Conservation (phyloP, 2,797 vertebrate species). For the Sphaeramia orbicularis region DNA sequence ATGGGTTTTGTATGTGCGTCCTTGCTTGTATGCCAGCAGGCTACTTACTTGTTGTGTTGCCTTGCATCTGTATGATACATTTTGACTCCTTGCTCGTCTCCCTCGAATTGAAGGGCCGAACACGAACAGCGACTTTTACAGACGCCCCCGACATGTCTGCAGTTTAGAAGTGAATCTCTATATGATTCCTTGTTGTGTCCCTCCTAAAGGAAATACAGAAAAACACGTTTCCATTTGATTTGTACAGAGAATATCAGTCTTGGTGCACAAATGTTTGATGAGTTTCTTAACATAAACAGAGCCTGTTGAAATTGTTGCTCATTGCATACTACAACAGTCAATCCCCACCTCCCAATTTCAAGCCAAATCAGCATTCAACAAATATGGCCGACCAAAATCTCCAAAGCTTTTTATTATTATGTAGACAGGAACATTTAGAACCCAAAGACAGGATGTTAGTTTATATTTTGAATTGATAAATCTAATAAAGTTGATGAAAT, state of each 20-base stretch:
- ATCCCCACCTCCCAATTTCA: constrained; percentile 5
- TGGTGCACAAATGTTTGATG: no score
- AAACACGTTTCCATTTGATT: constrained; percentile 2
- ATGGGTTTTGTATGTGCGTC: constrained; percentile 2
- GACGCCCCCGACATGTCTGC: constrained; percentile 97
- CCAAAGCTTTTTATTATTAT: constrained; percentile 33
- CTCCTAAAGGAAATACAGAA: constrained; percentile 65
- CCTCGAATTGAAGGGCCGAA: constrained; percentile 97
- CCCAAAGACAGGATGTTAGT: not conserved
- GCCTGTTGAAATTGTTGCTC: no score
- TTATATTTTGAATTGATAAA: not conserved
- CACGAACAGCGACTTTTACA: constrained; percentile 97
- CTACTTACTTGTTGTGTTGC: constrained; percentile 98
- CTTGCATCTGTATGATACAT: constrained; percentile 99
- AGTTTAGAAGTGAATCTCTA: constrained; percentile 47
- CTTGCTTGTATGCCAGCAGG: constrained; percentile 11
- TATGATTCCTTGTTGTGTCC: constrained; percentile 52
- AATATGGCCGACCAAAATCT: constrained; percentile 67
- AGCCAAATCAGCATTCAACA: constrained; percentile 54
- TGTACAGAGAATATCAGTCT: not conserved
- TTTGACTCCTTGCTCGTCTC: constrained; percentile 97
- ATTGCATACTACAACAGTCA: not conserved
- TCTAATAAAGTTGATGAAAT: not conserved
- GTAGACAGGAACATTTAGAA: constrained; percentile 45
- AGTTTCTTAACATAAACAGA: no score